These are phyloP conservation scores for Todiramphus saurophagus DNA, from an alignment of 2,113 vertebrate species.

Conservation along the genomic window DNA sequence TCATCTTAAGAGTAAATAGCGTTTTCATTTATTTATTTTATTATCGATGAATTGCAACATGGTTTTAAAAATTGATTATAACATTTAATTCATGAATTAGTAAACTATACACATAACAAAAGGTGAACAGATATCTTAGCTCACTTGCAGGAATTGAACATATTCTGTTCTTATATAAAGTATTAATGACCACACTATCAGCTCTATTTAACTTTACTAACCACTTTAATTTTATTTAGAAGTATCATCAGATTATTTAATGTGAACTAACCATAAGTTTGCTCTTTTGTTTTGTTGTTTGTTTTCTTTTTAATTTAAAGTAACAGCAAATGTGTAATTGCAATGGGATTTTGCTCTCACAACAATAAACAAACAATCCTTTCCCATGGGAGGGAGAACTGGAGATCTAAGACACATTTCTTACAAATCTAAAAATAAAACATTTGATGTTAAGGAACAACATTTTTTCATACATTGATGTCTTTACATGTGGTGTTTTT, in stretches of 20 bases:
- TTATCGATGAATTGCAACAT: background rate
- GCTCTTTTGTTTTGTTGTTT: background rate
- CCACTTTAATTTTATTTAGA: background rate
- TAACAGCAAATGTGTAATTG: background rate
- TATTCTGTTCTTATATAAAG: constrained; percentile 2
- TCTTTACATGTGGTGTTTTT: background rate
- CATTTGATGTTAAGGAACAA: background rate
- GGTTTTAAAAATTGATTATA: background rate
- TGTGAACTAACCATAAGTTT: background rate
- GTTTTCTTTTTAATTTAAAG: background rate
- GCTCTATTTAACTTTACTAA: background rate
- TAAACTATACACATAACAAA: background rate
- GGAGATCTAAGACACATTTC: background rate
- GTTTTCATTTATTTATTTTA: background rate
- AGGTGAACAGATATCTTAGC: background rate
- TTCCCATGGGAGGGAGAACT: background rate
- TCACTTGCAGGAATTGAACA: background rate
- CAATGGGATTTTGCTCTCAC: background rate
- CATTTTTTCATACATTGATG: background rate
- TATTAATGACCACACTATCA: background rate
- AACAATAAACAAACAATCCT: background rate
- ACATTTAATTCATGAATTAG: background rate
- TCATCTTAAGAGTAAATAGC: background rate
- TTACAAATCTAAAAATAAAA: background rate
- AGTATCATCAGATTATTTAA: background rate